Conservation (phyloP, 2,113 vertebrate genomes). For the Pampusana beccarii region DNA sequence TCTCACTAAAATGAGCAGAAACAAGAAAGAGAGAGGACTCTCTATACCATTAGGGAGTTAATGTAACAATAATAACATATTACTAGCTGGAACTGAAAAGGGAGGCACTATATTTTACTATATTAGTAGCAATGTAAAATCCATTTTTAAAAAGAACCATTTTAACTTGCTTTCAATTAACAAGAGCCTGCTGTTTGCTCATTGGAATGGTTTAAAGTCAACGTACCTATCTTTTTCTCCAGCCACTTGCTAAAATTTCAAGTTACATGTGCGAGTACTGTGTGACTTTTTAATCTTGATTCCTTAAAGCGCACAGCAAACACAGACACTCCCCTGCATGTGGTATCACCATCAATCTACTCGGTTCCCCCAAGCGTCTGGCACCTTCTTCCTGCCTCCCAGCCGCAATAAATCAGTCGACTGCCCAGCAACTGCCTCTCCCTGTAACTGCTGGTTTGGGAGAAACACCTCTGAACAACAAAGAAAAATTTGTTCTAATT, state of each 20-base stretch:
- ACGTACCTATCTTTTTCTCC: background rate
- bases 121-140: background rate
- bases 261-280: accelerated
- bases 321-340: background rate
- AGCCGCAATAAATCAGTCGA: background rate
- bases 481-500: background rate
- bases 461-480: background rate
- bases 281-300: background rate
- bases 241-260: background rate
- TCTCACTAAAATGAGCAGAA: background rate
- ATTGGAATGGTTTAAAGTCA: background rate
- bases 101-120: background rate
- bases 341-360: accelerated
- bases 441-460: background rate
- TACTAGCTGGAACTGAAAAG: background rate
- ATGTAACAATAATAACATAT: background rate
- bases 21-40: background rate
- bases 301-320: background rate
- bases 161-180: background rate
- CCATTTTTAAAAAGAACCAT: background rate
- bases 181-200: background rate
- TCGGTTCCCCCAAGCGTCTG: background rate
- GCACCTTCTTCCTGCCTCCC: background rate
- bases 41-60: background rate
- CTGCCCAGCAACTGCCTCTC: background rate